These are phyloP conservation scores for Urechis unicinctus DNA, from an alignment of 2,888 invertebrate genomes.

Conservation along the genomic window DNA sequence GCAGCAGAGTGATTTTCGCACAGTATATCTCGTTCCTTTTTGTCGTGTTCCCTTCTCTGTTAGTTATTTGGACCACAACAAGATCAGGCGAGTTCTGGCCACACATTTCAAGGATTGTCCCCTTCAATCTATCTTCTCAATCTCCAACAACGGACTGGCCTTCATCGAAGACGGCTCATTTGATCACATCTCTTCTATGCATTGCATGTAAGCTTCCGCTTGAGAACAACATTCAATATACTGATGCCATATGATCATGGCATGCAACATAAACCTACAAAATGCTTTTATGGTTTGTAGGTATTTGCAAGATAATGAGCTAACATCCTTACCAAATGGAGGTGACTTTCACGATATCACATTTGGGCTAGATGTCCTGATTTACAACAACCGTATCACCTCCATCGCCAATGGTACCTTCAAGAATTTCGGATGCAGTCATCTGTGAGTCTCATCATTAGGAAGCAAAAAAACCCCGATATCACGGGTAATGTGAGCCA, in stretches of 20 bases:
- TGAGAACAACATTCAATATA: not conserved
- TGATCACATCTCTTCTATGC: conserved; percentile 23
- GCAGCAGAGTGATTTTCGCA: too few species aligned
- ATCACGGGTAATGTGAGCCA: too few species aligned
- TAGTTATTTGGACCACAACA: too few species aligned
- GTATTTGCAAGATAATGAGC: not conserved
- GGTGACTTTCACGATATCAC: conserved; percentile 29
- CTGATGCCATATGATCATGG: not conserved
- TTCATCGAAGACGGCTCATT: conserved; percentile 36
- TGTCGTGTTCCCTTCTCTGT: too few species aligned
- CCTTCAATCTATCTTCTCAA: conserved; percentile 3
- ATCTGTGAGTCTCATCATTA: too few species aligned
- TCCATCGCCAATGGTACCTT: conserved; percentile 17
- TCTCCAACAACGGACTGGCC: conserved; percentile 28
- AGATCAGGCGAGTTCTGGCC: conserved; percentile 19
- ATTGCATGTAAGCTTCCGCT: conserved; percentile 23
- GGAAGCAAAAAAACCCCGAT: too few species aligned
- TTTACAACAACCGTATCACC: conserved; percentile 26
- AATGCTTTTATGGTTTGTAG: not conserved
- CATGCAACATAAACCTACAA: not conserved
- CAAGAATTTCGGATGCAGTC: not conserved
- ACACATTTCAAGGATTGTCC: conserved; percentile 15
- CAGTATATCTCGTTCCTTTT: too few species aligned
- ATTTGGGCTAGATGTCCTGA: conserved; percentile 12
- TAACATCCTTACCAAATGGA: conserved; percentile 26